phyloP scores from a whole-genome alignment of 2,888 invertebrate species.

The Tyria jacobaeae region DNA sequence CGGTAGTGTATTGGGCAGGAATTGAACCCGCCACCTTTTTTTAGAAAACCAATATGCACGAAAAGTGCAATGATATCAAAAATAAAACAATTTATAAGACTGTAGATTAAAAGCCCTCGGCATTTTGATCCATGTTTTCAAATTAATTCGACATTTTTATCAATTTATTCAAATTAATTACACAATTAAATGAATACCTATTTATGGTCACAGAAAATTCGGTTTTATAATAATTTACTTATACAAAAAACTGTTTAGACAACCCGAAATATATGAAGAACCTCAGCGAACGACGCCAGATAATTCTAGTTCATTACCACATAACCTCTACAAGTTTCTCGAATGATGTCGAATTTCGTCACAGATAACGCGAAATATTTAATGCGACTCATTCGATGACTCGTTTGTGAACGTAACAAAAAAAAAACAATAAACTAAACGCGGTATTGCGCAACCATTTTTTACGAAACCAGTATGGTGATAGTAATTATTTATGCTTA shows the following conservation, averaged over 20 bases:
- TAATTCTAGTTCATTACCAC: background rate
- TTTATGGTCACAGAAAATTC: too few relatives aligned
- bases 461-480: slow-evolving; percentile 3
- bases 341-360: slow-evolving; percentile 4
- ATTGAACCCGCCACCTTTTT: too few relatives aligned
- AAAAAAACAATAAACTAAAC: slow-evolving; percentile 1
- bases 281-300: background rate
- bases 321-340: slow-evolving; percentile 1
- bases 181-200: too few relatives aligned
- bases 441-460: slow-evolving; percentile 6
- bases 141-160: too few relatives aligned
- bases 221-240: background rate
- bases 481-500: background rate
- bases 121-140: too few relatives aligned
- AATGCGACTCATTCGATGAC: slow-evolving; percentile 12
- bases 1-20: too few relatives aligned
- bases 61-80: too few relatives aligned
- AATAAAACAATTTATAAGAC: too few relatives aligned
- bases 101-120: too few relatives aligned
- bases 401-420: slow-evolving; percentile 3
- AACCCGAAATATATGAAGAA: background rate
- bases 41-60: too few relatives aligned
- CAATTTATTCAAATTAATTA: too few relatives aligned
- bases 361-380: slow-evolving; percentile 5
- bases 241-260: background rate